phyloP scores from a whole-genome alignment of 2,888 invertebrate species.

The Bedellia somnulentella region DNA sequence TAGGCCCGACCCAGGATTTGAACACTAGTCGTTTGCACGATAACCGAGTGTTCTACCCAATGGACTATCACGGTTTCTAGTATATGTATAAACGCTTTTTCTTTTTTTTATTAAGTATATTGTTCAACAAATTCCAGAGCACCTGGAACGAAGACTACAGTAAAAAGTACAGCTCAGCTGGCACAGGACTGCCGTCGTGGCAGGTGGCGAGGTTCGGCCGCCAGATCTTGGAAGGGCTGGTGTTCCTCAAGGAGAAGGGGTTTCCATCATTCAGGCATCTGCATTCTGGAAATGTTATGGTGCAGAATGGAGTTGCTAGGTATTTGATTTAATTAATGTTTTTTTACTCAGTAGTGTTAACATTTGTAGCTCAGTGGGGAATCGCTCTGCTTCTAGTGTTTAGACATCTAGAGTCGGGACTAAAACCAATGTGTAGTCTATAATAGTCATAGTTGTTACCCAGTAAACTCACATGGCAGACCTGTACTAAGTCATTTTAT shows the following conservation, averaged over 20 bases:
- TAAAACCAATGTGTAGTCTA: no score
- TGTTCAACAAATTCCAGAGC: conserved; percentile 53
- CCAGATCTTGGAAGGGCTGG: conserved; percentile 83
- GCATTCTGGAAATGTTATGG: conserved; percentile 87
- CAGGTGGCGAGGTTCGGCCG: conserved; percentile 86
- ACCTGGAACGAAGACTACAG: conserved; percentile 80
- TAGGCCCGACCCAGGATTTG: no score
- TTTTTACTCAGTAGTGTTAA: conserved; percentile 4
- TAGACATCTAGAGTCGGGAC: no score
- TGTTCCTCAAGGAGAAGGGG: conserved; percentile 84
- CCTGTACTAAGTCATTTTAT: no score
- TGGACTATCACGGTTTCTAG: no score
- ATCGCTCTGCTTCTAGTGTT: no score
- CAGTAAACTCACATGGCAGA: background rate
- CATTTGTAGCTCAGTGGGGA: background rate
- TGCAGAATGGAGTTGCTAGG: conserved; percentile 91
- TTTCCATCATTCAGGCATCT: conserved; percentile 86
- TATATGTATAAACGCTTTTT: no score
- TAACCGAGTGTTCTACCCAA: no score
- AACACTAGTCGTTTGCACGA: no score
- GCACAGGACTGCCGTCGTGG: conserved; percentile 71
- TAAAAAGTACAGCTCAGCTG: conserved; percentile 71
- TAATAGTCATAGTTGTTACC: conserved; percentile 10
- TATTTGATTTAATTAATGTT: no score
- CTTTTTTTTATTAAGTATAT: no score